phyloP scores from a whole-genome alignment of 2,797 vertebrate species.

The Sternotherus odoratus region DNA sequence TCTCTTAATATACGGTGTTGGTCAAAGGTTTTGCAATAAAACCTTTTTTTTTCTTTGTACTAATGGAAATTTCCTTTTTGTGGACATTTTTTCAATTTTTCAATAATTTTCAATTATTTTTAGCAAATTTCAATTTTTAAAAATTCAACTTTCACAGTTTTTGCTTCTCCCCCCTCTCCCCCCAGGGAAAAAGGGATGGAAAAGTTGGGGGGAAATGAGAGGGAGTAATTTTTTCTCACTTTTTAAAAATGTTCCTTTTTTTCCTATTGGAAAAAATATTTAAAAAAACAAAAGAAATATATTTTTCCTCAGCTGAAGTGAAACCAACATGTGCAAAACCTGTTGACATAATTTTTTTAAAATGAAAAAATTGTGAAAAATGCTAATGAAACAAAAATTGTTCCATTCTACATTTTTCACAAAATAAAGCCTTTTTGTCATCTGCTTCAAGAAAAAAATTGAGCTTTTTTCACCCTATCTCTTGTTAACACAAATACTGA shows the following conservation, averaged over 20 bases:
- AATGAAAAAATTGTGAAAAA: neutral
- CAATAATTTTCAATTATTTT: neutral
- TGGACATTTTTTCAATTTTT: neutral
- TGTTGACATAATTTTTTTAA: neutral
- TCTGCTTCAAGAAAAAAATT: neutral
- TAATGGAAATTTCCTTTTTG: neutral
- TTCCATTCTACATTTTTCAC: neutral
- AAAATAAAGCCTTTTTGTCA: neutral
- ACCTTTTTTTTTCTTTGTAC: neutral
- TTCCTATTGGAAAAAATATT: neutral
- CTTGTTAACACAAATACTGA: accelerated
- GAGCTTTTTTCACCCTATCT: neutral
- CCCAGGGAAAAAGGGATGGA: neutral
- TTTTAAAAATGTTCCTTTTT: neutral
- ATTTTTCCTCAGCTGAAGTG: neutral
- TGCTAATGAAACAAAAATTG: neutral
- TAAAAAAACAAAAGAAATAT: neutral
- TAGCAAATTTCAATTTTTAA: neutral
- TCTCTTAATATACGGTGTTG: neutral
- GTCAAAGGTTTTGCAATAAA: neutral
- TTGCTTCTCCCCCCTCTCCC: neutral
- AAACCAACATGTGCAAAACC: neutral
- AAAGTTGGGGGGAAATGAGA: neutral
- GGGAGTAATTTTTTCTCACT: neutral
- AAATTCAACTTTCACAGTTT: neutral